Conservation (phyloP, 2,113 vertebrate genomes). For the Solenodon paradoxus region DNA sequence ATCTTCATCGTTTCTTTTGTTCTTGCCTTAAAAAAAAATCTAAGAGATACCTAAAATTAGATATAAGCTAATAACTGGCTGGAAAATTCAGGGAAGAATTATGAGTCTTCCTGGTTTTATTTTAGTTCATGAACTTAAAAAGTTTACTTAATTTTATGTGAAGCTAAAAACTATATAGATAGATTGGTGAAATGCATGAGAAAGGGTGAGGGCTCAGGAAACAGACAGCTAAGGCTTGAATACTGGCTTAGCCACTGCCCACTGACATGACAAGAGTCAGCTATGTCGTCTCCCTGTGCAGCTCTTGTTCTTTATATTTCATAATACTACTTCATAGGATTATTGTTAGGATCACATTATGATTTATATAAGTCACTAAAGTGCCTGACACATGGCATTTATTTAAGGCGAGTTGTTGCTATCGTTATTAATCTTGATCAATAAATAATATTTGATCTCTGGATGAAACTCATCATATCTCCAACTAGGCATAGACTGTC, state of each 20-base stretch:
- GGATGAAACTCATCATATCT: not conserved
- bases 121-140: not conserved
- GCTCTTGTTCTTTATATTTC: not conserved
- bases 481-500: not conserved
- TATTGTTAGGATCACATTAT: not conserved
- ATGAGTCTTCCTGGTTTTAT: not conserved
- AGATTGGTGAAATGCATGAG: not conserved
- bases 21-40: not conserved
- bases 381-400: not conserved
- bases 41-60: not conserved
- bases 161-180: not conserved
- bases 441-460: not conserved
- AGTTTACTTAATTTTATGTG: not conserved
- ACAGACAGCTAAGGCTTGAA: not conserved
- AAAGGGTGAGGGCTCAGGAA: not conserved
- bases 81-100: slow-evolving; percentile 23
- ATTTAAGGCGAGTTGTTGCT: not conserved
- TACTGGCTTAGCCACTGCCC: not conserved
- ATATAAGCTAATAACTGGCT: not conserved
- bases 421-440: not conserved
- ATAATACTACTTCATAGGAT: too few species aligned
- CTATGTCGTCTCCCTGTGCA: not conserved
- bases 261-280: not conserved
- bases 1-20: not conserved
- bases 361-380: not conserved